Percentiles rank a stretch among this genome's conserved stretches.
Evolutionary conservation across 1,140 invertebrate species (phyloP).

Genomic region (Zophobas atratus): DNA sequence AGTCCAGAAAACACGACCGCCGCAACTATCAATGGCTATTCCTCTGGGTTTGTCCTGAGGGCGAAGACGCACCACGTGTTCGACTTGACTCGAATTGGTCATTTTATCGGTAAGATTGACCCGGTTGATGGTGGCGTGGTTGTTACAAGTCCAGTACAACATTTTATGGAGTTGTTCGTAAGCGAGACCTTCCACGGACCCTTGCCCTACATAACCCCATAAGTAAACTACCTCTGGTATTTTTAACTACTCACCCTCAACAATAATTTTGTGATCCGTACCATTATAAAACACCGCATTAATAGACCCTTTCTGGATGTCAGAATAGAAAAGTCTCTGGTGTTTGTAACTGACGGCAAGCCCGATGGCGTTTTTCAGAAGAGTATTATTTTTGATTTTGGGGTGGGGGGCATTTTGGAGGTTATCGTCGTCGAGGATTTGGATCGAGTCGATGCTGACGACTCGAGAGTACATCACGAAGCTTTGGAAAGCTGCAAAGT

Average conservation of each 20-base stretch:
- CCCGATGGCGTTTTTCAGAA: slow-evolving; percentile 89
- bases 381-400: slow-evolving; percentile 78
- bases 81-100: slow-evolving; percentile 68
- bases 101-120: slow-evolving; percentile 69
- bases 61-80: slow-evolving; percentile 79
- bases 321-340: slow-evolving; percentile 86
- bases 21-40: slow-evolving; percentile 87
- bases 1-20: slow-evolving; percentile 83
- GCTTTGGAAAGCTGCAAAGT: slow-evolving; percentile 77
- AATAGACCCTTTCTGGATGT: slow-evolving; percentile 88
- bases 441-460: slow-evolving; percentile 82
- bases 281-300: slow-evolving; percentile 90
- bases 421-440: slow-evolving; percentile 79
- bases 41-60: slow-evolving; percentile 85
- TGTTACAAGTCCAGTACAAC: slow-evolving; percentile 91
- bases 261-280: slow-evolving; percentile 77
- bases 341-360: slow-evolving; percentile 84
- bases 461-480: slow-evolving; percentile 85
- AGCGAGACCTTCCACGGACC: slow-evolving; percentile 88
- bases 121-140: slow-evolving; percentile 81
- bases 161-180: slow-evolving; percentile 77
- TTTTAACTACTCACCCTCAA: slow-evolving; percentile 75
- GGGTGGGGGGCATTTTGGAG: slow-evolving; percentile 84
- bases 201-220: slow-evolving; percentile 72
- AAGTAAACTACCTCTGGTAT: slow-evolving; percentile 12